Base-by-base conservation (phyloP, 2,113 vertebrate species). In the Dissostichus mawsoni region DNA sequence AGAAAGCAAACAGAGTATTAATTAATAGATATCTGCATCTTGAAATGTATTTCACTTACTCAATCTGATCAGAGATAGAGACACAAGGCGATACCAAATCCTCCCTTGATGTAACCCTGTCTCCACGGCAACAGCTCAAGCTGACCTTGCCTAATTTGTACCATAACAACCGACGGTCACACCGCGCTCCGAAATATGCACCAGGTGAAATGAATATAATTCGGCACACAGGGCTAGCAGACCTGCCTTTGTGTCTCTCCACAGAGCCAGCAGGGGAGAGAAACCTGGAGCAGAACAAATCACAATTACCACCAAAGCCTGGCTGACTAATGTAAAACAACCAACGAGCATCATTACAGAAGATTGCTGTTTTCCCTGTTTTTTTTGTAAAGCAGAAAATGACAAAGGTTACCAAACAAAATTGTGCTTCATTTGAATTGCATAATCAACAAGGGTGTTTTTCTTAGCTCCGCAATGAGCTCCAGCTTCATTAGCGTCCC, bases 141-240 rank as follows among this genome's bases (percentile, higher is more conserved):
- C 76, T 91, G 89, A 92, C 86, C 87, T 78, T 76, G 76, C 81
- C 75, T 86, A 76, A 86, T 89, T 79, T 88, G 80, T 68, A 71
- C 59, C 77, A 69, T 13, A 79, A 87, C 73, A 83, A 67, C 59
- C 6, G 18, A 51, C 48, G 4, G 48, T 45, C 11, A n/a, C 18
- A 41, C 47, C 29, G 56, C 18, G 11, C 58, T 10, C 3, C 2
- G 20, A 74, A 83, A 76, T 65, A 74, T 76, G 65, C 76, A 59
- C 29, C 70, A 74, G 75, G 78, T 78, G 61, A 85, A 77, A 67
- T 74, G 29, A 82, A 76, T 85, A 50, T 25, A 71, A 73, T 58
- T 64, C 36, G 0, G 3, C 70, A 70, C 47, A 3, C 73, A 57
- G 55, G 80, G 78, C 75, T 41, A 63, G 56, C 70, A 25, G 52